Evolutionary conservation across 2,797 vertebrate genomes (phyloP), one percentile per base, ranked within the genome.

Genomic region (Eospalax fontanierii): DNA sequence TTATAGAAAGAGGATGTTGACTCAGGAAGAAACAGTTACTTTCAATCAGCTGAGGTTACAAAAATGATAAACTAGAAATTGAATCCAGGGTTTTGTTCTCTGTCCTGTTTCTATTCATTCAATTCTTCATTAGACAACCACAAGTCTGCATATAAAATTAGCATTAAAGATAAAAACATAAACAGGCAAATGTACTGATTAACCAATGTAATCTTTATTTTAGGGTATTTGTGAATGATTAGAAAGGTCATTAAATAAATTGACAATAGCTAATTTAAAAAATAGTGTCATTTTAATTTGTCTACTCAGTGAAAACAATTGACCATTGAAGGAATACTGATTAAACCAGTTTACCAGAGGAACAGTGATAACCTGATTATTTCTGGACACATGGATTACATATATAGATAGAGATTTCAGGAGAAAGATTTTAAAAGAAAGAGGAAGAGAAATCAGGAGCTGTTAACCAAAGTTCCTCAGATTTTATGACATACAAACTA

Each of bases 371-470:
- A 88, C 46, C n/a, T 83, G 38, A 28, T 11, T 93, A 16, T 11
- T 71, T 95, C 82, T 66, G 71, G 5, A 63, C 21, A 73, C 7
- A 46, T 68, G 38, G 10, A 35, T 35, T n/a, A 46, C 22, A n/a
- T n/a, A 24, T 68, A 70, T 7, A 79, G 12, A 50, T 59, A 73
- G 93, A 50, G 63, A 61, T 90, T 95, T 96, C 91, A 87, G 33
- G 92, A 78, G 8, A 97, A 96, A 7, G 4, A 76, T 73, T 85
- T 75, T 85, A 82, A 81, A 63, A 35, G 16, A 89, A 91, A 84
- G 7, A 57, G 40, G 88, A 96, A 54, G 33, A 59, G 40, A 70
- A 26, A 71, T 85, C 35, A 82, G 75, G 61, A 71, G 11, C 28
- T 26, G 87, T 82, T 50, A 70, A 38, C 24, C 28, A 54, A 22